Evolutionary conservation across 2,113 vertebrate species (phyloP).

Genomic region (Proteles cristata): DNA sequence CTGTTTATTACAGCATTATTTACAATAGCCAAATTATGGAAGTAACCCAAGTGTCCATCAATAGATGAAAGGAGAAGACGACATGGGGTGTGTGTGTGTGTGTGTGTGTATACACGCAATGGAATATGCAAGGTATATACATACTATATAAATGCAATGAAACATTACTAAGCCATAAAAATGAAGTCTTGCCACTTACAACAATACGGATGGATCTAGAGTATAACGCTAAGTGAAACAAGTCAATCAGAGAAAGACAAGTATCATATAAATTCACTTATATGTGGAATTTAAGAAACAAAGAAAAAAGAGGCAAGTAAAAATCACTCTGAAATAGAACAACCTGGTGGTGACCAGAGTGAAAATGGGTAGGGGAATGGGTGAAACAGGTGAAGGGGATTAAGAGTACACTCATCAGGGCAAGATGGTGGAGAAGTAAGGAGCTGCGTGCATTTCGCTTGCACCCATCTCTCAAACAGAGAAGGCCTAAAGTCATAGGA

Average conservation of each 20-base stretch:
- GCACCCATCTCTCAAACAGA: no score
- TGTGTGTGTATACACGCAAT: not conserved
- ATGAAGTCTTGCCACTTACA: not conserved
- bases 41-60: not conserved
- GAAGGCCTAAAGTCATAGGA: no score
- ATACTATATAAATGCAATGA: no score
- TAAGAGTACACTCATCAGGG: not conserved
- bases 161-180: not conserved
- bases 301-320: not conserved
- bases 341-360: not conserved
- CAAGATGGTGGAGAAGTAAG: no score
- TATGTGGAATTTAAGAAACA: not conserved
- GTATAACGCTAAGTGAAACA: not conserved
- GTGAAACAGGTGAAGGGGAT: not conserved
- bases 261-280: not conserved
- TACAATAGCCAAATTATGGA: not conserved
- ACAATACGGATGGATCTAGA: not conserved
- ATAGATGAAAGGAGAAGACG: not conserved
- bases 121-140: no score
- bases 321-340: not conserved
- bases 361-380: not conserved
- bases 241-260: not conserved
- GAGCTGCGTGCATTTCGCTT: no score
- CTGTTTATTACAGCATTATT: not conserved
- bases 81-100: not conserved